Percentiles rank a stretch among this genome's conserved stretches.
Conservation (phyloP, 1,140 invertebrate genomes). For the Drosophila leontia region DNA sequence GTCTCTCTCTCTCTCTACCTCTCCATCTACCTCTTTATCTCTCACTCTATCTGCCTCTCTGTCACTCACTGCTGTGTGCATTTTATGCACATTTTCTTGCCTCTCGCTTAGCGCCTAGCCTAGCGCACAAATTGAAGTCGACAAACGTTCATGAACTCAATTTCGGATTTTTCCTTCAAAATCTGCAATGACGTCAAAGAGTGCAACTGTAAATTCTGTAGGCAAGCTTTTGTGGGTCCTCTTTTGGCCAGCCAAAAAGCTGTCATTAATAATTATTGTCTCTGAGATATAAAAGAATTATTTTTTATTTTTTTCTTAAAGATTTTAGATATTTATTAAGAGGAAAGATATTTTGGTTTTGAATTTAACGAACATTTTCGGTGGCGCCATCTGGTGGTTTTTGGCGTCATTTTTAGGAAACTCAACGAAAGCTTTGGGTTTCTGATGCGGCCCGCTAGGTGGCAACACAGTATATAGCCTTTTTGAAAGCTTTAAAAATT, state of each 20-base stretch:
- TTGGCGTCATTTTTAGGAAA: neutral
- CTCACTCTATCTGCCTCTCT: neutral
- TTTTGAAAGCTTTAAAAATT: neutral
- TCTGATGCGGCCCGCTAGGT: neutral
- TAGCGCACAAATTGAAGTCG: conserved; percentile 78
- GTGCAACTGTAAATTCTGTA: conserved; percentile 71
- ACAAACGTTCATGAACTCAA: conserved; percentile 84
- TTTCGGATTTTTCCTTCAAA: conserved; percentile 76
- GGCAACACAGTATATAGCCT: neutral
- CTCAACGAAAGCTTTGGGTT: conserved; percentile 11
- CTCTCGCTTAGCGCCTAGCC: conserved; percentile 51
- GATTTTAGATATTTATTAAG: neutral
- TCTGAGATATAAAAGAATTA: neutral
- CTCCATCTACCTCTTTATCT: neutral
- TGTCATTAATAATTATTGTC: neutral
- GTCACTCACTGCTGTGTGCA: conserved; percentile 18
- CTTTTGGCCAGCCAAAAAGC: neutral
- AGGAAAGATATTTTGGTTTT: neutral
- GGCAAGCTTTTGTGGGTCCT: neutral
- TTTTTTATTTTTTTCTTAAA: neutral
- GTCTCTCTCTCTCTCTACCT: conserved; percentile 17
- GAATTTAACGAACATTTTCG: conserved; percentile 14
- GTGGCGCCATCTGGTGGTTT: conserved; percentile 11
- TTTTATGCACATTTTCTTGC: conserved; percentile 68
- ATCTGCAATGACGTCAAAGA: conserved; percentile 73